These are phyloP conservation scores for Lepidocolaptes lacrymiger DNA, from an alignment of 2,797 vertebrate genomes.

Conservation along the genomic window DNA sequence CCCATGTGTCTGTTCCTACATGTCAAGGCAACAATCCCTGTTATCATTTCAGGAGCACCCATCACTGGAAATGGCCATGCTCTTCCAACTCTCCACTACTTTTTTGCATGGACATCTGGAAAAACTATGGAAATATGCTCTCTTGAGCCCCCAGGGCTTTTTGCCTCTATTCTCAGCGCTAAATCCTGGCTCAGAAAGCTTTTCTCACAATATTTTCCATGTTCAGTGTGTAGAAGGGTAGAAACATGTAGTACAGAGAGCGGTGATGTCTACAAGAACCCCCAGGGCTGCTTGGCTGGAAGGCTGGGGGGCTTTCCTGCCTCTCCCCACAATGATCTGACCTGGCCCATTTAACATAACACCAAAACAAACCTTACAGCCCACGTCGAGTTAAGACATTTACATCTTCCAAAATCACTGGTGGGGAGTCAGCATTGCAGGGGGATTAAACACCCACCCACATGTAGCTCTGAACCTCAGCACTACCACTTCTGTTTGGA, in stretches of 20 bases:
- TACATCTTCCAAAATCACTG: not conserved
- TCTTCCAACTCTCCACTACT: not conserved
- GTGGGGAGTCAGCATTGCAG: fast-evolving
- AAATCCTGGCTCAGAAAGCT: not conserved
- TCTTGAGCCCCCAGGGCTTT: conserved; percentile 27
- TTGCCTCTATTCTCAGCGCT: conserved; percentile 44
- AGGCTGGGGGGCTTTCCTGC: not conserved
- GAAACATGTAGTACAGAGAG: not conserved
- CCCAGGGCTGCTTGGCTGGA: not conserved
- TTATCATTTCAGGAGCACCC: not conserved
- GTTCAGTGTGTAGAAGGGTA: not conserved
- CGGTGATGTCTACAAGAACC: not conserved
- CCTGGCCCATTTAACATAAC: not conserved
- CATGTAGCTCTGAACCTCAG: not conserved
- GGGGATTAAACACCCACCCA: not conserved
- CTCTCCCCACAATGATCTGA: not conserved
- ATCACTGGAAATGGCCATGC: not conserved
- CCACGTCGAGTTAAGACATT: not conserved
- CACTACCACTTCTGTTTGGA: not conserved
- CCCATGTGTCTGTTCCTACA: not conserved
- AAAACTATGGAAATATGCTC: not conserved
- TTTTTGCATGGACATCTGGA: conserved; percentile 17
- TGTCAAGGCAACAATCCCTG: not conserved
- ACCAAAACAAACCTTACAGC: not conserved
- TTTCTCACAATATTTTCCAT: conserved; percentile 26